A percentile compares a stretch with the other conserved stretches of the same genome.
Evolutionary conservation across 2,888 invertebrate species (phyloP).

Genomic region (Stenotaenia linearis): DNA sequence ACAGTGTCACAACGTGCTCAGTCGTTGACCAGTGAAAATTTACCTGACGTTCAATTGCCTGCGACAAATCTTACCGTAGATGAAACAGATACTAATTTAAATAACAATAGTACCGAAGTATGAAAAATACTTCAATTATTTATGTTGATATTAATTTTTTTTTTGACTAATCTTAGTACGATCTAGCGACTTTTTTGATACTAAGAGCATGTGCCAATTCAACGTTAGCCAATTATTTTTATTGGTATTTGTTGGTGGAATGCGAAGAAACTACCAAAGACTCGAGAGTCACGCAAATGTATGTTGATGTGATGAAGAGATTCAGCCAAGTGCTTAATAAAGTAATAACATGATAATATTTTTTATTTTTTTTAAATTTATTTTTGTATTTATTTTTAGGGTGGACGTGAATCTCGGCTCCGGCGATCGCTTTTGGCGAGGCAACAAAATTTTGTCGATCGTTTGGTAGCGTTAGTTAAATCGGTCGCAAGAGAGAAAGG

Average conservation of each 20-base stretch:
- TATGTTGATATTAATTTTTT: not conserved
- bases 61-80: not conserved
- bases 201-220: slow-evolving; percentile 81
- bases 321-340: slow-evolving; percentile 64
- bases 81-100: not conserved
- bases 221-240: slow-evolving; percentile 90
- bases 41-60: not conserved
- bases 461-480: slow-evolving; percentile 79
- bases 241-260: slow-evolving; percentile 93
- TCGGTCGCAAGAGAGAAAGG: slow-evolving; percentile 84
- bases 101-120: slow-evolving; percentile 15
- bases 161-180: slow-evolving; percentile 46
- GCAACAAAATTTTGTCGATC: slow-evolving; percentile 87
- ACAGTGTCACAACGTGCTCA: not conserved
- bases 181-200: slow-evolving; percentile 86
- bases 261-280: slow-evolving; percentile 81
- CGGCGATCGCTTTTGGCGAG: slow-evolving; percentile 69
- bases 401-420: slow-evolving; percentile 44
- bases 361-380: not conserved
- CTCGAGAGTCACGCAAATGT: slow-evolving; percentile 71
- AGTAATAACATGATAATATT: slow-evolving; percentile 39
- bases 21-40: slow-evolving; percentile 1
- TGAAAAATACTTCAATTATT: not conserved
- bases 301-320: slow-evolving; percentile 78
- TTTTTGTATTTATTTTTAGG: slow-evolving; percentile 35